A percentile compares a stretch with the other conserved stretches of the same genome.
Conservation (phyloP, 2,888 invertebrate genomes). For the Teleogryllus oceanicus region DNA sequence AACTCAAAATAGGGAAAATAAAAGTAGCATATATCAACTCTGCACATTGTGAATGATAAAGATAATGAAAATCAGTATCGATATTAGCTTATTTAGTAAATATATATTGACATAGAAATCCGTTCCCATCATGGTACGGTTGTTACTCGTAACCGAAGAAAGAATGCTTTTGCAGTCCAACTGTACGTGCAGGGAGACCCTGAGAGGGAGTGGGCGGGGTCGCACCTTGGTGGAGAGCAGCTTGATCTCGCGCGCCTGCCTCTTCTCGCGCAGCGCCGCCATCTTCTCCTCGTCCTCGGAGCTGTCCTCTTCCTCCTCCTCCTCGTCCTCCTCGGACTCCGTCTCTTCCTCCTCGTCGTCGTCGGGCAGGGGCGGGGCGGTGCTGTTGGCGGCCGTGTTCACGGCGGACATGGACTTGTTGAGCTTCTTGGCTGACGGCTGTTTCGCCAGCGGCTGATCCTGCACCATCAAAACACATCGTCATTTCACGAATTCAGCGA, state of each 20-base stretch:
- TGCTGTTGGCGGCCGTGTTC: background rate
- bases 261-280: slow-evolving; percentile 51
- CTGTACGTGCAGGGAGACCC: no score
- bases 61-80: no score
- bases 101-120: no score
- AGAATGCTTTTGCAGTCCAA: no score
- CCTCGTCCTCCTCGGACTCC: slow-evolving; percentile 59
- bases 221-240: slow-evolving; percentile 52
- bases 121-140: no score
- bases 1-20: no score
- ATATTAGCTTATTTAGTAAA: no score
- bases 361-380: background rate
- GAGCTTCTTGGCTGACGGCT: slow-evolving; percentile 41
- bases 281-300: slow-evolving; percentile 37
- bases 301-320: slow-evolving; percentile 64
- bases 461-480: background rate
- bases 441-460: slow-evolving; percentile 39
- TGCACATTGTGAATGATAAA: no score
- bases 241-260: slow-evolving; percentile 66
- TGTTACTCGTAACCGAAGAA: no score
- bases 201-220: background rate
- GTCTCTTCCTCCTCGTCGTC: slow-evolving; percentile 54
- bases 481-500: no score
- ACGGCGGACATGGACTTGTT: slow-evolving; percentile 39
- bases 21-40: no score